Base-by-base conservation (phyloP, 2,113 vertebrate species). In the Oriolus oriolus region DNA sequence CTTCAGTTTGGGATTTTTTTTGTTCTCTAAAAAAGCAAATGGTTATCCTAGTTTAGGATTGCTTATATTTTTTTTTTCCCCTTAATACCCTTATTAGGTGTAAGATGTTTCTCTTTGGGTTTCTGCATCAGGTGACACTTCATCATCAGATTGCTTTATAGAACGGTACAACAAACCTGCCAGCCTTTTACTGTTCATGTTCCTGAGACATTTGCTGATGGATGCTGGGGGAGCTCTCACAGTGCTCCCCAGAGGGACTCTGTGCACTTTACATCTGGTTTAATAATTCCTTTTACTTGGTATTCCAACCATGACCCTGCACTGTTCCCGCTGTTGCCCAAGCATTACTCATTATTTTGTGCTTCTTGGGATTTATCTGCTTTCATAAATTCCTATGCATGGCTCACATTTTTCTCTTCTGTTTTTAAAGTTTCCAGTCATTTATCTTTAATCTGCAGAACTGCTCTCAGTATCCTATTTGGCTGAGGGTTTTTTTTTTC, bases 91-190 rank as follows among this genome's bases (percentile, higher is more conserved):
- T 89, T 93, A 92, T 90, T 94, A 96, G 35, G 90, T 96, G 92
- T 33, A 94, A 95, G 83, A 70, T 33, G 44, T 95, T 92, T 95
- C 92, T 91, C 70, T 83, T 63, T 80, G 87, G 90, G 79, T 92
- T 96, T 95, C 83, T 95, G 86, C 81, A 56, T 94, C 95, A 95
- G 66, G 66, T 85, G 66, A 96, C 94, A 96, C 81, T 95, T 95
- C 92, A 96, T 94, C 90, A 96, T 66, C 84, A 64, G 44, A 56
- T 82, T 77, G 41, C 77, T 95, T 92, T 74, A 64, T 63, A 63
- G 85, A 96, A 84, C 24, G 37, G 56, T 80, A 70, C 1, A 8
- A 74, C 70, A 80, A 76, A 83, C 68, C 90, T 80, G 87, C 86
- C 89, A 94, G 0, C n/a, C 54, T 83, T 89, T 64, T 66, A 45